Base-by-base conservation (phyloP, 2,888 invertebrate species). In the Diogma glabrata region DNA sequence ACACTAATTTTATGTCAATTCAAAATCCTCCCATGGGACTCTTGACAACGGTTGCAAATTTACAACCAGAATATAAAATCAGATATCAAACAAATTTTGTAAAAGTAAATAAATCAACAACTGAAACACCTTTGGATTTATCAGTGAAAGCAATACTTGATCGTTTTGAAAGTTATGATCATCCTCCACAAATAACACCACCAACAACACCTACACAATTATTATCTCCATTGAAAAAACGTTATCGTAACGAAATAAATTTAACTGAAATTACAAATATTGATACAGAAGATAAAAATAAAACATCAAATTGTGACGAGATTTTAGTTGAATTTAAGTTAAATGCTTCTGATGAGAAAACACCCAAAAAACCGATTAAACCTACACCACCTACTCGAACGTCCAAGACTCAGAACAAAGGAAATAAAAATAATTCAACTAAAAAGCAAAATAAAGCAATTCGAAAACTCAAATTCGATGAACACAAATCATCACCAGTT, bases 401-500 rank as follows among this genome's bases (percentile, higher is more conserved):
- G 22, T 52, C 58, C 40, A 69, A 68, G 56, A 57, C 61, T 5
- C 24, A 30, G 12, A 51, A 59, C 8, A 23, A 40, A 43, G 5
- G 49, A 55, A 6, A 20, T 51, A 2, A 64, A 61, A 53, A 46
- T 14, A 10, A 12, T 4, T 8, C n/a, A 14, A 7, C 26, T 3
- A 59, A 63, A 8, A 72, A 72, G 54, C 75, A 73, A 52, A 69
- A 68, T 48, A 80, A 79, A 63, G 79, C 75, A 4, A 83, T 81
- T 1, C 73, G 92, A 26, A 81, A 85, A 58, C 72, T 94, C 50
- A 86, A 87, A 66, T 94, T 93, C 63, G 92, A 92, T 67, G 91
- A 92, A 67, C 87, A 92, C 67, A 87, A 91, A 64, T 83, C 88
- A 53, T 87, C 91, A 2, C 93, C 93, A 0, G 94, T 95, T 1